Evolutionary conservation across 2,888 invertebrate genomes (phyloP).

Genomic region (Ellobium chinense): DNA sequence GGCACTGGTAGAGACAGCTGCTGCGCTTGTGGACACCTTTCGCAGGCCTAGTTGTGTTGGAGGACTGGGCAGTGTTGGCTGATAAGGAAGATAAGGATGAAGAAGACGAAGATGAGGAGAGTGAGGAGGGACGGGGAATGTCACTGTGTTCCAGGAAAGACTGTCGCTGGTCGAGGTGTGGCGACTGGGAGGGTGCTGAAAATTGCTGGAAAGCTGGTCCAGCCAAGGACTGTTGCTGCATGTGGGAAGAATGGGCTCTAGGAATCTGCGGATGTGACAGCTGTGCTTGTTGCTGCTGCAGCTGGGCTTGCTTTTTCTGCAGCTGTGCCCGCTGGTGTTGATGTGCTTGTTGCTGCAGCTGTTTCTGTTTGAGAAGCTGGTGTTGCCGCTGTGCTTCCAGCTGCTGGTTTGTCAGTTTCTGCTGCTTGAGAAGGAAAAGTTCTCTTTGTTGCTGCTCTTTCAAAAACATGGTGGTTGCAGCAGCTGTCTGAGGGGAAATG

Average conservation of each 20-base stretch:
- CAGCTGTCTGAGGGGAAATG: not conserved
- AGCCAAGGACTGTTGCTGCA: constrained; percentile 23
- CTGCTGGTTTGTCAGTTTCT: not conserved
- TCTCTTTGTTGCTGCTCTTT: constrained; percentile 28
- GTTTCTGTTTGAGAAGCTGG: constrained; percentile 7
- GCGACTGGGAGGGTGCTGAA: not conserved
- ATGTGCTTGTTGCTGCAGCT: too few relatives aligned
- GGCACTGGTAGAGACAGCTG: constrained; percentile 46
- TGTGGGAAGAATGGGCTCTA: constrained; percentile 13
- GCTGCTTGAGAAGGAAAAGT: constrained; percentile 26
- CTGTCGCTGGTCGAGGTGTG: not conserved
- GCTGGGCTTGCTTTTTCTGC: too few relatives aligned
- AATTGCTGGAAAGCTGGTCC: constrained; percentile 12
- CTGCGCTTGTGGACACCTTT: constrained; percentile 34
- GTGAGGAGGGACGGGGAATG: not conserved
- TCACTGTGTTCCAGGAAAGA: not conserved
- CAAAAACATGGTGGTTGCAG: not conserved
- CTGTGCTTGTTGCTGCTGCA: not conserved
- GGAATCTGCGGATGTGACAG: not conserved
- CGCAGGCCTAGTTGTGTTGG: not conserved
- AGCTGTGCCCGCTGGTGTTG: not conserved
- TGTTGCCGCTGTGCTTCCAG: not conserved
- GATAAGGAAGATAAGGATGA: constrained; percentile 2
- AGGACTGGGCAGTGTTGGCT: not conserved
- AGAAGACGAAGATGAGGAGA: constrained; percentile 15